These are phyloP conservation scores for Actenoides hombroni DNA, from an alignment of 2,113 vertebrate genomes.

Conservation along the genomic window DNA sequence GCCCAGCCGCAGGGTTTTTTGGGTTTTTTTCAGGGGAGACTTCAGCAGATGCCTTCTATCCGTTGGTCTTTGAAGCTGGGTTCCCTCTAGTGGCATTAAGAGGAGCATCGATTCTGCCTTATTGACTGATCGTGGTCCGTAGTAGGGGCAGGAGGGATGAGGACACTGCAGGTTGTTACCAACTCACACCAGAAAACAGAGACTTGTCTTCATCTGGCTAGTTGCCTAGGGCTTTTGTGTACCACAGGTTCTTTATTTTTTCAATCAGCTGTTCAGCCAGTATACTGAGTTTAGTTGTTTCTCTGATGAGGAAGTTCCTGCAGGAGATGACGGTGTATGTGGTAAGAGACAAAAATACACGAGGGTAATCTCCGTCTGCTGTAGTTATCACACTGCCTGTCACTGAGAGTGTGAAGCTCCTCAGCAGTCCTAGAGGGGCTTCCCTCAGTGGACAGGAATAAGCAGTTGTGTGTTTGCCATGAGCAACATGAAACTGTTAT, in stretches of 20 bases:
- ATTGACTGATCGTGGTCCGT: conserved; percentile 10
- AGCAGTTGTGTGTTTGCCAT: not conserved
- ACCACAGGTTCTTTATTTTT: conserved; percentile 40
- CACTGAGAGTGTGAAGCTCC: not conserved
- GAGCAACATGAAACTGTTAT: not conserved
- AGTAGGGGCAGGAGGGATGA: not conserved
- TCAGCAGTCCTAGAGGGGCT: not conserved
- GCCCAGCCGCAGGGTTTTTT: not conserved
- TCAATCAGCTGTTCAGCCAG: conserved; percentile 33
- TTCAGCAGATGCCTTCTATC: conserved; percentile 16
- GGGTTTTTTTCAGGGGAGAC: not conserved
- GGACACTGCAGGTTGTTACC: not conserved
- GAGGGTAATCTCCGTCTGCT: not conserved
- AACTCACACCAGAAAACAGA: not conserved
- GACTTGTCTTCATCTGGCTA: not conserved
- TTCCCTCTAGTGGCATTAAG: conserved; percentile 23
- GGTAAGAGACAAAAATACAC: not conserved
- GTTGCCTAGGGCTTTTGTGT: conserved; percentile 6
- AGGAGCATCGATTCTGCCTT: conserved; percentile 28
- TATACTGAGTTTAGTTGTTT: conserved; percentile 40
- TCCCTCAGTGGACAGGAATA: not conserved
- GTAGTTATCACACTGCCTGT: not conserved
- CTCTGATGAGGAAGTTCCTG: conserved; percentile 56
- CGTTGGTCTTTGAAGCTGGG: conserved; percentile 4
- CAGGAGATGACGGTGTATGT: not conserved